Evolutionary conservation across 2,113 vertebrate genomes (phyloP).

Genomic region (Centropristis striata): DNA sequence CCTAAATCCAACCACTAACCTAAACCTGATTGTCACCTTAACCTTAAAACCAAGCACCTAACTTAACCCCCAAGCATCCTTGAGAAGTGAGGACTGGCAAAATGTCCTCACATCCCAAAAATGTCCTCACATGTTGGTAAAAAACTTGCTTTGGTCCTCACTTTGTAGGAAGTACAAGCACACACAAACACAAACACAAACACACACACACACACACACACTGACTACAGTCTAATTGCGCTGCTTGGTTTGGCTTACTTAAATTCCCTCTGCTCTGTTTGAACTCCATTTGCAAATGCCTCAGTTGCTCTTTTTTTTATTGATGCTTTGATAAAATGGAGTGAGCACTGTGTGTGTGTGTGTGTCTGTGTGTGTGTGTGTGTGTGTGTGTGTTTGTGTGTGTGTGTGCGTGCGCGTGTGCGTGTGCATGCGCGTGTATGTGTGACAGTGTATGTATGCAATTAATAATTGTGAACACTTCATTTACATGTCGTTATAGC

Average conservation of each 20-base stretch:
- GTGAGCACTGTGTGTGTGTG: neutral
- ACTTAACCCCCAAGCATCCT: too few relatives aligned
- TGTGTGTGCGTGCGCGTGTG: too few relatives aligned
- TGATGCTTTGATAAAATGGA: constrained; percentile 12
- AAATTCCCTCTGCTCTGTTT: constrained; percentile 29
- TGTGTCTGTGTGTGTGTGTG: constrained; percentile 11
- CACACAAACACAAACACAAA: neutral
- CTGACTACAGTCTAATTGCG: constrained; percentile 15
- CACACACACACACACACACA: constrained; percentile 8
- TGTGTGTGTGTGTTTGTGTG: neutral
- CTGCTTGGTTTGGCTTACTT: constrained; percentile 20
- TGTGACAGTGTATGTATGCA: neutral
- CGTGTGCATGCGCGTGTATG: neutral
- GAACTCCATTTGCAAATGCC: constrained; percentile 27
- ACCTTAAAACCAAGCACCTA: too few relatives aligned
- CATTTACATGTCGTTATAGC: neutral
- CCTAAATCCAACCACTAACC: too few relatives aligned
- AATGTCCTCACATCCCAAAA: too few relatives aligned
- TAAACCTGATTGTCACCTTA: too few relatives aligned
- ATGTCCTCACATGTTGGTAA: too few relatives aligned
- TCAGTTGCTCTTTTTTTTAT: constrained; percentile 24
- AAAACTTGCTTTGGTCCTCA: too few relatives aligned
- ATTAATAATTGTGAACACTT: neutral
- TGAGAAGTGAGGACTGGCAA: too few relatives aligned
- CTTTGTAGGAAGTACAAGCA: neutral